Percentiles rank a stretch among this genome's conserved stretches.
phyloP scores from a whole-genome alignment of 2,113 vertebrate species.

The Pelmatolapia mariae region DNA sequence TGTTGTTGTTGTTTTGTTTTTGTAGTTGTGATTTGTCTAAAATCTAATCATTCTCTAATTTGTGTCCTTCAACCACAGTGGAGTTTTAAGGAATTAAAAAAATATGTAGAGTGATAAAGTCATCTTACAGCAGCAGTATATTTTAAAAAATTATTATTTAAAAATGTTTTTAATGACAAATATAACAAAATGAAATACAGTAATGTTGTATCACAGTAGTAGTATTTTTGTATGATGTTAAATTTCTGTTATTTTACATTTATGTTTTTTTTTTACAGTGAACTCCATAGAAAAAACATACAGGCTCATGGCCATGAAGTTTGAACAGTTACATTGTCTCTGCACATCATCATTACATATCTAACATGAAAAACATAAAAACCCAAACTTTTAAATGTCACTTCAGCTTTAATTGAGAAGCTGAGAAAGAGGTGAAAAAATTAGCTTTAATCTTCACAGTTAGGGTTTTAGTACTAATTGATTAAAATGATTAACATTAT shows the following conservation, averaged over 20 bases:
- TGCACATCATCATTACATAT: neutral
- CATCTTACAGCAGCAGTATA: neutral
- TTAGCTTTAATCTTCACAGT: neutral
- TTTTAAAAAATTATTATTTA: fast-evolving
- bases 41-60: neutral
- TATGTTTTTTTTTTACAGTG: neutral
- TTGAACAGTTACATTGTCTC: neutral
- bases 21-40: neutral
- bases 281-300: neutral
- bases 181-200: neutral
- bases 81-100: neutral
- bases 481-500: neutral
- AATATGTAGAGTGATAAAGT: neutral
- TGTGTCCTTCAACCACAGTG: neutral
- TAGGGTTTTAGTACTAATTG: neutral
- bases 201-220: neutral
- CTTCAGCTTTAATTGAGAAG: neutral
- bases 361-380: neutral
- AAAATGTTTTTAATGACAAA: neutral
- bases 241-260: neutral
- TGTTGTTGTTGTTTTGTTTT: neutral
- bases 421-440: neutral
- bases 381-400: neutral
- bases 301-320: neutral
- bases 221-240: neutral